These are phyloP conservation scores for Glyptemys insculpta DNA, from an alignment of 2,797 vertebrate genomes.

Conservation along the genomic window DNA sequence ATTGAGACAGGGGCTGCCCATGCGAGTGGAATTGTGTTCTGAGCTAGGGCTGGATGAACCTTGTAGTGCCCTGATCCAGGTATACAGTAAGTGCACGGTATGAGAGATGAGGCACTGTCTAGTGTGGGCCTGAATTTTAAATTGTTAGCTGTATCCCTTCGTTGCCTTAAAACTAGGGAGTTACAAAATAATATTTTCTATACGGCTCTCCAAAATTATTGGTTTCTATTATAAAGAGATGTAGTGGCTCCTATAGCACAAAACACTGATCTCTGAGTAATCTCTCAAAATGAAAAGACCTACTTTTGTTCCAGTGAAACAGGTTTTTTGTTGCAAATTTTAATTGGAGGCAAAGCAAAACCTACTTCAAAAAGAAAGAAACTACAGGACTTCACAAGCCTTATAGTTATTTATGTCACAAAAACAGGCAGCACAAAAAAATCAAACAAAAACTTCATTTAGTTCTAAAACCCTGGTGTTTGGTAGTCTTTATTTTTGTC, in stretches of 20 bases:
- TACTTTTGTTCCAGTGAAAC: background rate
- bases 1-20: background rate
- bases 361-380: background rate
- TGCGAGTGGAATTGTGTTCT: background rate
- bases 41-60: too few relatives aligned
- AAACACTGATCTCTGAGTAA: slow-evolving; percentile 1
- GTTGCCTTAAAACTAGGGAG: background rate
- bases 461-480: slow-evolving; percentile 20
- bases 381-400: slow-evolving; percentile 11
- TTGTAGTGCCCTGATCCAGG: too few relatives aligned
- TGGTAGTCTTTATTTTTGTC: background rate
- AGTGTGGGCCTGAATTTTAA: background rate
- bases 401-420: slow-evolving; percentile 17
- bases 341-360: slow-evolving; percentile 58
- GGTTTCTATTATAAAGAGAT: slow-evolving; percentile 35
- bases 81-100: background rate
- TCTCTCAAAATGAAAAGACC: background rate
- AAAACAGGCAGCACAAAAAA: slow-evolving; percentile 17
- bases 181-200: background rate
- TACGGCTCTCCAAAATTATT: slow-evolving; percentile 33
- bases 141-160: background rate
- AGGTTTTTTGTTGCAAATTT: slow-evolving; percentile 40
- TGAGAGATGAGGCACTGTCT: background rate
- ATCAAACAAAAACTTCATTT: slow-evolving; percentile 23
- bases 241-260: background rate